Base-by-base conservation (phyloP, 1,140 invertebrate species). In the Fopius arisanus region DNA sequence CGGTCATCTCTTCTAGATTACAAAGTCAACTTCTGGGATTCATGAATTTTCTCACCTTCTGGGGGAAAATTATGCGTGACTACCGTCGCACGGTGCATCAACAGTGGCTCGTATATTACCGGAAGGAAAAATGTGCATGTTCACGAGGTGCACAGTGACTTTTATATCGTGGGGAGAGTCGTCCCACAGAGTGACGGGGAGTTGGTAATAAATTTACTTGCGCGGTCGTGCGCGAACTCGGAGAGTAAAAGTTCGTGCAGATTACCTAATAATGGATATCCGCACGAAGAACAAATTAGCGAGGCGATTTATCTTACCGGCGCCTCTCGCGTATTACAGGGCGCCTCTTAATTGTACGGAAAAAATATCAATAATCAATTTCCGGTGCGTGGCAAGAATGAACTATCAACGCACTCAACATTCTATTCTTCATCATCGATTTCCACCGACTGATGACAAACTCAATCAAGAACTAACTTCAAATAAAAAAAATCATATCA, bases 181-280 rank as follows among this genome's bases (percentile, higher is more conserved):
- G 63, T 67, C 31, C 33, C 37, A 69, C 69, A 63, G n/a, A 43
- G 65, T 62, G 26, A 37, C 62, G 54, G 16, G 48, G 16, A 59
- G 23, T 54, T 21, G 26, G 43, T 71, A 23, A 70, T 72, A 72
- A 75, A 75, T 75, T 72, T 19, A 72, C 33, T 74, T 31, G 14
- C 62, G 31, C 43, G 21, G 31, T 40, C 48, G 41, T 74, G 62
- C 21, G 51, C 65, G 75, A 67, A 73, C 76, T 68, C 67, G 31
- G 28, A 71, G 73, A 79, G 77, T 79, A 80, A 81, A 81, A 82
- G 78, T 82, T 82, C 78, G 78, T 78, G 78, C 77, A 80, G 77
- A 82, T 81, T 81, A 82, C 81, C 82, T 82, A 84, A 84, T 86
- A 86, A 86, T 82, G 83, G 81, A 84, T 85, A 84, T 82, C 71